Percentiles rank a stretch among this genome's conserved stretches.
Evolutionary conservation across 2,797 vertebrate genomes (phyloP).

Genomic region (Lerista edwardsae): DNA sequence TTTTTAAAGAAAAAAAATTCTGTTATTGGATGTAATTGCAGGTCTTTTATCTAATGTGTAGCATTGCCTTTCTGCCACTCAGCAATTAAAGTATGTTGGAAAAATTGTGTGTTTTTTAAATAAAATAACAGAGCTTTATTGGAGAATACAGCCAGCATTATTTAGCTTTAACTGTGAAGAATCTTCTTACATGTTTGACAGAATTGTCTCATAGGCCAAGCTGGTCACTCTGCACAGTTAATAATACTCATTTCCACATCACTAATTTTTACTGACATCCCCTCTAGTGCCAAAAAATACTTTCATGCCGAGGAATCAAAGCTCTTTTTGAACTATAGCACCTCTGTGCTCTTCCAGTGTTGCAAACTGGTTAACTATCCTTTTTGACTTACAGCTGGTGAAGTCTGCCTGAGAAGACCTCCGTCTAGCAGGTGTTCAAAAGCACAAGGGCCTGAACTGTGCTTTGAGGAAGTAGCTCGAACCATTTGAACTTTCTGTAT

Average conservation of each 20-base stretch:
- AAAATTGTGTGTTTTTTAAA: not conserved
- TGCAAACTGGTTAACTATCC: constrained; percentile 18
- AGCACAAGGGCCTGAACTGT: not conserved
- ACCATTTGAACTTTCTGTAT: constrained; percentile 26
- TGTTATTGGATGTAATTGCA: not conserved
- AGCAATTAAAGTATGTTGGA: not conserved
- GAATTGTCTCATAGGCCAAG: constrained; percentile 52
- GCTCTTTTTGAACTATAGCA: constrained; percentile 19
- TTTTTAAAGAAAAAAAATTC: not conserved
- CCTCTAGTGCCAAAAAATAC: constrained; percentile 40
- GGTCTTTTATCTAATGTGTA: not conserved
- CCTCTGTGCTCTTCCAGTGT: constrained; percentile 21
- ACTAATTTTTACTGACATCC: constrained; percentile 57
- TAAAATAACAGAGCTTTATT: constrained; percentile 37
- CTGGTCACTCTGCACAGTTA: constrained; percentile 49
- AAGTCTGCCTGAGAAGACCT: constrained; percentile 18
- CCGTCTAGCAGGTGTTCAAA: not conserved
- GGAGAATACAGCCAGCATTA: constrained; percentile 52
- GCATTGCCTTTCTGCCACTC: not conserved
- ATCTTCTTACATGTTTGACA: constrained; percentile 43
- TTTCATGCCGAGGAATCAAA: constrained; percentile 48
- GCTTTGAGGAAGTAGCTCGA: constrained; percentile 30
- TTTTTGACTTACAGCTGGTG: constrained; percentile 14
- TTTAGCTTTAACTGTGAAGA: constrained; percentile 52
- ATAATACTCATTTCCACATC: constrained; percentile 53